Evolutionary conservation across 1,140 invertebrate species (phyloP).

Genomic region (Mya arenaria): DNA sequence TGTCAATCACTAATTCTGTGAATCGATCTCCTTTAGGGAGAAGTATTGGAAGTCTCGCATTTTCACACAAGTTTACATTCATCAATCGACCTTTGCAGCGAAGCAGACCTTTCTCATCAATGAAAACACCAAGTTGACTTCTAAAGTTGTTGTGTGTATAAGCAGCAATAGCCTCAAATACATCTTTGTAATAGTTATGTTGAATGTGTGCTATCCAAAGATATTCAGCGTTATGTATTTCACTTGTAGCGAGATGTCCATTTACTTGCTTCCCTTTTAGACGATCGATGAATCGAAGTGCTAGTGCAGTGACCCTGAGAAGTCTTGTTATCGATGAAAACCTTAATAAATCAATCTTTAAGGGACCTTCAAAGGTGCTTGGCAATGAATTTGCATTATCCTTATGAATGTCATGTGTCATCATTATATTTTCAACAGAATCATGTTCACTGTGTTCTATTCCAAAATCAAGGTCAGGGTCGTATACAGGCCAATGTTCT

Average conservation of each 20-base stretch:
- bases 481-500: too few species aligned
- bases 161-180: background rate
- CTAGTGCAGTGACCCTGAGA: background rate
- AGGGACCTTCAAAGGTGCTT: background rate
- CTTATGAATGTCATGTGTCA: too few species aligned
- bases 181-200: background rate
- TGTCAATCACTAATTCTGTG: constrained; percentile 12
- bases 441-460: too few species aligned
- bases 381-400: too few species aligned
- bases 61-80: background rate
- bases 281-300: background rate
- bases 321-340: constrained; percentile 5
- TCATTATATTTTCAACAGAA: too few species aligned
- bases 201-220: background rate
- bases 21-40: background rate
- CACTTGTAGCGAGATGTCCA: background rate
- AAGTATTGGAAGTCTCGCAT: constrained; percentile 4
- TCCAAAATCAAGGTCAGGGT: too few species aligned
- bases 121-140: background rate
- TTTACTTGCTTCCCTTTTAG: too few species aligned
- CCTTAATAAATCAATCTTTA: background rate
- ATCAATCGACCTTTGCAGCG: constrained; percentile 1
- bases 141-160: background rate
- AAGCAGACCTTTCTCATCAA: background rate
- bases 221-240: background rate